Percentiles rank a stretch among this genome's conserved stretches.
Conservation (phyloP, 2,888 invertebrate genomes). For the Drosophila nr. fundita region DNA sequence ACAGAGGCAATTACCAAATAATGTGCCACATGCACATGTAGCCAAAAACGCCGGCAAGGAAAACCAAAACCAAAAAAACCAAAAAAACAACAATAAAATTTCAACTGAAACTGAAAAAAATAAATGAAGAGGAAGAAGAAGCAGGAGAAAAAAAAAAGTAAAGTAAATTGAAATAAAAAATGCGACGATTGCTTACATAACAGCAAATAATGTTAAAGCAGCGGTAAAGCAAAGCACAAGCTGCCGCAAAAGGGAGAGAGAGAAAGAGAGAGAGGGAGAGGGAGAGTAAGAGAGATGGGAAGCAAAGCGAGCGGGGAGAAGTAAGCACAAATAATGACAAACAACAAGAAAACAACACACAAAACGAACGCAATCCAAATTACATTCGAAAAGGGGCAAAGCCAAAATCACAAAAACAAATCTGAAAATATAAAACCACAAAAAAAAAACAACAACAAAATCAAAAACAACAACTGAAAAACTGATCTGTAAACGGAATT, state of each 20-base stretch:
- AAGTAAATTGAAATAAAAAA: conserved; percentile 76
- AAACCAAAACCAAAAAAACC: conserved; percentile 17
- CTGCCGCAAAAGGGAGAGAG: not conserved
- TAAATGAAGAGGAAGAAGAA: conserved; percentile 6
- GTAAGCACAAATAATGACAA: conserved; percentile 68
- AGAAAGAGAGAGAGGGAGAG: conserved; percentile 18
- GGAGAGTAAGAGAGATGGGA: conserved; percentile 11
- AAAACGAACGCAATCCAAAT: conserved; percentile 54
- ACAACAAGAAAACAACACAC: conserved; percentile 61
- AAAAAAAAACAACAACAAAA: not conserved
- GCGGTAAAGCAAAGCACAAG: conserved; percentile 68
- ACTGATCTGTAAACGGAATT: conserved; percentile 46
- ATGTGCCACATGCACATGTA: conserved; percentile 76
- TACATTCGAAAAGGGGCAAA: conserved; percentile 55
- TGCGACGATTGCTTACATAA: conserved; percentile 74
- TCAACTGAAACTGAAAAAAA: conserved; percentile 21
- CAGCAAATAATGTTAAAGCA: conserved; percentile 79
- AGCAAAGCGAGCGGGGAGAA: conserved; percentile 35
- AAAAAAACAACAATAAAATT: conserved; percentile 25
- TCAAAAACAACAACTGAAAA: conserved; percentile 19
- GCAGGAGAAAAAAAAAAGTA: conserved; percentile 28
- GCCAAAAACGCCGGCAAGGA: conserved; percentile 69
- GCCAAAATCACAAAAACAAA: conserved; percentile 39
- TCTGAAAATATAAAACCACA: conserved; percentile 34
- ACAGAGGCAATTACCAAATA: conserved; percentile 74